Evolutionary conservation across 2,113 vertebrate species (phyloP).

Genomic region (Andinoacara biseriatus): DNA sequence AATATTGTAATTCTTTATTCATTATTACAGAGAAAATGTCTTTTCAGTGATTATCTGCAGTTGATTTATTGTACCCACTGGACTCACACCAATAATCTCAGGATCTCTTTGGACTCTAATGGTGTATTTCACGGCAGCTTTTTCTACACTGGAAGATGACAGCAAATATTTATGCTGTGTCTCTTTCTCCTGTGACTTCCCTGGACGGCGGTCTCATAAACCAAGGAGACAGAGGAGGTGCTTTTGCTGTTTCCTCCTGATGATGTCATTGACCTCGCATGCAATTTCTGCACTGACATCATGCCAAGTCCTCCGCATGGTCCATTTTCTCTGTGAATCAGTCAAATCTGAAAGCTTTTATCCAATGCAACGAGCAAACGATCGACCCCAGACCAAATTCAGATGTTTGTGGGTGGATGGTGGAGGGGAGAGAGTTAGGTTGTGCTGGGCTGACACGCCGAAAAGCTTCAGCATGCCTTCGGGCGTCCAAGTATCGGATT

Average conservation of each 20-base stretch:
- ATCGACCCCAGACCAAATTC: slow-evolving; percentile 20
- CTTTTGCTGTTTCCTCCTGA: slow-evolving; percentile 26
- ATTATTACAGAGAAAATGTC: background rate
- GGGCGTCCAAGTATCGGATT: slow-evolving; percentile 43
- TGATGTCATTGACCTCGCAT: slow-evolving; percentile 53
- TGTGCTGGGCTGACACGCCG: slow-evolving; percentile 32
- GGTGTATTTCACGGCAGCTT: background rate
- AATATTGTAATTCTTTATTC: background rate
- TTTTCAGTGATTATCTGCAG: background rate
- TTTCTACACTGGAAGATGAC: background rate
- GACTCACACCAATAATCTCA: background rate
- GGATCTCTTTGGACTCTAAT: background rate
- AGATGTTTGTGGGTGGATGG: slow-evolving; percentile 37
- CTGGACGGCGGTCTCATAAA: slow-evolving; percentile 52
- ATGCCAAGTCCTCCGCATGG: slow-evolving; percentile 8
- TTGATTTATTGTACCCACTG: background rate
- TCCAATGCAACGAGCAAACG: slow-evolving; percentile 23
- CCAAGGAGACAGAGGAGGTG: slow-evolving; percentile 55
- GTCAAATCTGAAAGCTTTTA: slow-evolving; percentile 59
- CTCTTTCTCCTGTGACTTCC: slow-evolving; percentile 14
- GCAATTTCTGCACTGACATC: slow-evolving; percentile 53
- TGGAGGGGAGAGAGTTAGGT: background rate
- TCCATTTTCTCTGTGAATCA: slow-evolving; percentile 58
- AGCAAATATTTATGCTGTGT: slow-evolving; percentile 25
- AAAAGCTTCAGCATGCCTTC: slow-evolving; percentile 57